Evolutionary conservation across 2,797 vertebrate genomes (phyloP), one percentile per base, ranked within the genome.

Genomic region (Acanthiza pusilla): DNA sequence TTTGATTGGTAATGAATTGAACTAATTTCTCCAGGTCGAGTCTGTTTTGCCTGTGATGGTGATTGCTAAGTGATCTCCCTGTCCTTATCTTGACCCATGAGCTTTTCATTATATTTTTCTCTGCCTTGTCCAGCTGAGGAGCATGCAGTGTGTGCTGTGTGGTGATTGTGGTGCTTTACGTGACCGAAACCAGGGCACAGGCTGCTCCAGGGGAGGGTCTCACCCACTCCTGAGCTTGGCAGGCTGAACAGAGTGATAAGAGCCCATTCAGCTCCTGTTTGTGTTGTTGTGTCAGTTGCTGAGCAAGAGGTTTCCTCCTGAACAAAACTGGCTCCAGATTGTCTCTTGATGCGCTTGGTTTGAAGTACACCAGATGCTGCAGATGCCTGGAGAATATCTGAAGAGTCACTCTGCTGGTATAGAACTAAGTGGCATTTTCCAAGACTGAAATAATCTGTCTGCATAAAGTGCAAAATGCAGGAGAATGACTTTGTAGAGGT

Each of bases 231-330:
- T 16, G 47, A 1, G 7, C 43, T 54, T 79, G 72, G 29, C 65
- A 87, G 48, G 43, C 78, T 66, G 20, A 73, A n/a, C 43, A 70
- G 68, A 60, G 29, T 23, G 32, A 3, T 61, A 89, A 38, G 23
- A 74, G 61, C 42, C 36, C 38, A 9, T 74, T 71, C 20, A 30
- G 53, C 61, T 88, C 48, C 65, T 34, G 4, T 30, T 40, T 57
- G 48, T 60, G 88, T 84, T 89, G 47, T 73, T 94, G n/a, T 91
- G 57, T 79, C 72, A 87, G 75, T 83, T 93, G 93, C 85, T 88
- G 90, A 85, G 85, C 72, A 54, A 63, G 88, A 76, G 11, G 48
- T 51, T 93, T 77, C 57, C 5, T 77, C 54, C 42, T 74, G 53
- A 67, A 45, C 45, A 81, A 57, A 93, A 66, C 10, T 63, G 43